A percentile compares a stretch with the other conserved stretches of the same genome.
Evolutionary conservation across 1,140 invertebrate genomes (phyloP).

Genomic region (Paraescarpia echinospica): DNA sequence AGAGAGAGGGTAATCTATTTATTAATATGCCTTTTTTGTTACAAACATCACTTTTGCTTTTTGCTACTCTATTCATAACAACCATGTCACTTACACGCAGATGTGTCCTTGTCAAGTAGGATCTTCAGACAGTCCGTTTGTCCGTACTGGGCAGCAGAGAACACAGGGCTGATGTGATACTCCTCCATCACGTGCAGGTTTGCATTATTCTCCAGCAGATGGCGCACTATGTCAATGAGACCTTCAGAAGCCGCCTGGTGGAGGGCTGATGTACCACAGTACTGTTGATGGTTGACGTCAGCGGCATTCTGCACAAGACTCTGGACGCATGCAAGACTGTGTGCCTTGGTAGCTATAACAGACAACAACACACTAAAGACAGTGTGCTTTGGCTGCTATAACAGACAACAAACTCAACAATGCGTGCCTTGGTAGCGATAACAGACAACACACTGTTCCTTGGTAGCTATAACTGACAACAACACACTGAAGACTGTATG

Average conservation of each 20-base stretch:
- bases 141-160: constrained; percentile 53
- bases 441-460: no score
- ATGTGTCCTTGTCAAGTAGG: constrained; percentile 38
- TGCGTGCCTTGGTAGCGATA: no score
- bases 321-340: constrained; percentile 41
- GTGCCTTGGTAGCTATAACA: constrained; percentile 47
- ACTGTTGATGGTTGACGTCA: constrained; percentile 43
- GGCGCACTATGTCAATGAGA: constrained; percentile 34
- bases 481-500: no score
- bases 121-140: constrained; percentile 43
- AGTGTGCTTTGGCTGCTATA: no score
- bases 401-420: no score
- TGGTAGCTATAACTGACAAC: constrained; percentile 52
- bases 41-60: not conserved
- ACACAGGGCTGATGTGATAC: constrained; percentile 52
- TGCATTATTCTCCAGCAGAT: constrained; percentile 46
- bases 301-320: constrained; percentile 46
- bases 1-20: not conserved
- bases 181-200: constrained; percentile 48
- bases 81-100: constrained; percentile 4
- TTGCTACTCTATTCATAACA: no score
- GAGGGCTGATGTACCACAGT: constrained; percentile 44
- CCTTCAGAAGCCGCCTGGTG: constrained; percentile 47
- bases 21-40: not conserved
- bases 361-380: constrained; percentile 25